Base-by-base conservation (phyloP, 2,113 vertebrate species). In the Nymphicus hollandicus region DNA sequence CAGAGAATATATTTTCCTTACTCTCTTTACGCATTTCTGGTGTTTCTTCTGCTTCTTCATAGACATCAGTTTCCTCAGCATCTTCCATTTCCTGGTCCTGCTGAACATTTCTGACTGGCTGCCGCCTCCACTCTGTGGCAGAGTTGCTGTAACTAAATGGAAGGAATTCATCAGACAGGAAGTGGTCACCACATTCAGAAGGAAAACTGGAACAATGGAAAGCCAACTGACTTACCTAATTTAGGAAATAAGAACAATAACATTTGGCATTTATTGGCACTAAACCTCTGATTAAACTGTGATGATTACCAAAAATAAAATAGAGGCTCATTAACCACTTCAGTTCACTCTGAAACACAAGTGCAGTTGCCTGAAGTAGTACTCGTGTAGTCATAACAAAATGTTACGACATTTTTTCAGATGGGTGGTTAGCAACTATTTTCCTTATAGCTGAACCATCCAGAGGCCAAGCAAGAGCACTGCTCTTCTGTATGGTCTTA, bases 11-110 rank as follows among this genome's bases (percentile, higher is more conserved):
- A 8, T 41, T 76, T 73, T 71, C 63, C 98, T 97, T 94, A 99
- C 98, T 93, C 73, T 96, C 74, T 61, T 95, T 97, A 29, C 60
- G 96, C 66, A 68, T 93, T 93, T 98, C 97, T 43, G 92, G 52
- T 9, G n/a, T 41, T 71, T 98, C 98, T 68, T 97, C 97, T 58
- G 9, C 88, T 28, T 97, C 98, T 86, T 97, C 96, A 49, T 0
- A 94, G 39, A 95, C 96, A n/a, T 95, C 97, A 60, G 89, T 70
- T 70, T 98, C 98, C 68, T 97, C 93, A 14, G 64, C 79, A 24
- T 98, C 92, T 76, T 98, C 97, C 31, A n/a, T 20, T 19, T 95
- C 95, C 88, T 97, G 97, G 46, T 98, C 95, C 68, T 94, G 92
- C 29, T 95, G 80, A 82, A 31, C 93, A 68, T 43, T 93, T 87